Base-by-base conservation (phyloP, 2,113 vertebrate species). In the Limnothrissa miodon region DNA sequence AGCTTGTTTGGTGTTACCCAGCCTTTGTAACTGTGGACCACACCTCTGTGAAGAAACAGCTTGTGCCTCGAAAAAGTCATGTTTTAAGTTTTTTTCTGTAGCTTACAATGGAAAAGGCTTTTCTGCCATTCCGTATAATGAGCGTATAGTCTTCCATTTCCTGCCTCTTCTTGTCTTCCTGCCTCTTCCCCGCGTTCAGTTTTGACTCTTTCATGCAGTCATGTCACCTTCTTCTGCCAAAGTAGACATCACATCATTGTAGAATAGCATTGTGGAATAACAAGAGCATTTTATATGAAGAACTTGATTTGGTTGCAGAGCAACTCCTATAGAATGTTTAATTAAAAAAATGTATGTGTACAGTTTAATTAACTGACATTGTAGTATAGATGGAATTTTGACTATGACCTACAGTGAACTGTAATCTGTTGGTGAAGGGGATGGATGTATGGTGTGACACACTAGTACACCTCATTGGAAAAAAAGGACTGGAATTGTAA, bases 261-360 rank as follows among this genome's bases (percentile, higher is more conserved):
- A 93, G 92, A 94, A 93, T 89, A 94, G 93, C 93, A 92, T 84
- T 91, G n/a, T n/a, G n/a, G n/a, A n/a, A n/a, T n/a, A 74, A 94
- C 93, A 85, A n/a, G 86, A 93, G 90, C 91, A 87, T 91, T 93
- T 91, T 90, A 87, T 92, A 90, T 94, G 89, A 93, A 92, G 90
- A 91, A 93, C 93, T 94, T 91, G 86, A 88, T 95, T 90, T 94
- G 91, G 96, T 96, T 97, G 97, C 96, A 97, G 96, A 96, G 96
- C 97, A 96, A 96, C 96, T 96, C 94, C 90, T 74, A 84, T 89
- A 84, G 80, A 86, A 84, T 87, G 82, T 97, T 94, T 94, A 95
- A 39, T 70, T 36, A 74, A 74, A 17, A 36, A 5, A 1, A 70
- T 17, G 36, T 74, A 74, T 94, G 93, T 90, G 90, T 96, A 94